Evolutionary conservation across 2,113 vertebrate species (phyloP).

Genomic region (Arvicanthis niloticus): DNA sequence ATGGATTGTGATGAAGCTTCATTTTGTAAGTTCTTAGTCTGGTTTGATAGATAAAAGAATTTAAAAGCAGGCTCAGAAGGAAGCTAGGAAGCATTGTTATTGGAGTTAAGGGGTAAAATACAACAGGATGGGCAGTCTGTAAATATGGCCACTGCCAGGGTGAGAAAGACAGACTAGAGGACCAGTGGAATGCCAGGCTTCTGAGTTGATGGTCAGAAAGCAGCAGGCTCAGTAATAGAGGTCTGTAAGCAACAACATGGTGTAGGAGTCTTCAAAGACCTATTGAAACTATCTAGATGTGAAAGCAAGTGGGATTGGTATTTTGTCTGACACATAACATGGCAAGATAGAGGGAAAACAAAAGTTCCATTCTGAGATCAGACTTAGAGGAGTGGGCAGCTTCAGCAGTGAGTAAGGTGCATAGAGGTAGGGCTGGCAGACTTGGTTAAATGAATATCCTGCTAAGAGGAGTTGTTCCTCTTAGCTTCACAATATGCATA

Average conservation of each 20-base stretch:
- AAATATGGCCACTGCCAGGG: neutral
- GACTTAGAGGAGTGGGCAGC: neutral
- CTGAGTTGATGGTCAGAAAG: neutral
- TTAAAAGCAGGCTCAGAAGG: neutral
- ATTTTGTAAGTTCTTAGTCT: neutral
- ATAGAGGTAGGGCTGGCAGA: neutral
- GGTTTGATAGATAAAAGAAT: neutral
- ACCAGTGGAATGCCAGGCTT: neutral
- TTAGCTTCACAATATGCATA: neutral
- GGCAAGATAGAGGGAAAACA: neutral
- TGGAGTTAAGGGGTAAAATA: neutral
- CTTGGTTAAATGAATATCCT: neutral
- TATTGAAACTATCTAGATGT: neutral
- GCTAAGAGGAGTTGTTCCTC: neutral
- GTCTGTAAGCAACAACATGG: neutral
- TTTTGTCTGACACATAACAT: neutral
- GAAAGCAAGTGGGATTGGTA: neutral
- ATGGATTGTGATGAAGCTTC: too few relatives aligned
- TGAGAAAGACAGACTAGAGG: neutral
- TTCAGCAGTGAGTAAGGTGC: neutral
- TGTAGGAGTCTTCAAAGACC: neutral
- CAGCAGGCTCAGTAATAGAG: neutral
- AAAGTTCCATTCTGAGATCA: neutral
- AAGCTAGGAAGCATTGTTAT: neutral
- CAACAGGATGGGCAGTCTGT: neutral